Base-by-base conservation (phyloP, 2,797 vertebrate genomes). In the Dicrostonyx torquatus region DNA sequence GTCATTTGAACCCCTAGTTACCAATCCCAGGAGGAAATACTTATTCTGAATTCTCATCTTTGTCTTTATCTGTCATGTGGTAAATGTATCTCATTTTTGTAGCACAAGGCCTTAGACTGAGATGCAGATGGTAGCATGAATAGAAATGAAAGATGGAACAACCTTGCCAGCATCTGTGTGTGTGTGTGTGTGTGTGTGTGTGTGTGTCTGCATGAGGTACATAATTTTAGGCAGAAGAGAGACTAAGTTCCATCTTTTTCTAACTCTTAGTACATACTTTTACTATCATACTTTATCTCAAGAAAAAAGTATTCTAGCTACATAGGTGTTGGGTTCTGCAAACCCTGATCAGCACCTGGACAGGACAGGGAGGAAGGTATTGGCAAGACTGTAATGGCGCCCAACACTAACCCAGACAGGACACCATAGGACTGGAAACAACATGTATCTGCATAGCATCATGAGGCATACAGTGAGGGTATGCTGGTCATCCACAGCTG, bases 21-120 rank as follows among this genome's bases (percentile, higher is more conserved):
- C 43, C 37, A 73, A 58, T 29, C 45, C 15, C 55, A 4, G 37
- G 37, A 72, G 48, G 3, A 6, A 53, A 18, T 82, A 83, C 17
- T 60, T 50, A 48, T 55, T 86, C 53, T 86, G 53, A 91, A 92
- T 31, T 75, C 31, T 45, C 15, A 55, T 93, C 43, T 89, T 89
- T 86, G 17, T 43, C 73, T 53, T 93, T 91, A 45, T 87, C 20
- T 88, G 62, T 48, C 40, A 75, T 34, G 60, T 8, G 22, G 37
- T 48, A 43, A 88, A 88, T 48, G 22, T 5, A 48, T 34, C 58
- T 64, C 72, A 40, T 83, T 58, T 82, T 40, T 72, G 3, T 48
- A 75, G 15, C 34, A 75, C 1, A 12, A 22, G 26, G 18, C 10
- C 43, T 85, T 55, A 34, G 34, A 75, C 14, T 76, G 85, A 89